phyloP scores from a whole-genome alignment of 2,113 vertebrate species.

The Thymallus thymallus region DNA sequence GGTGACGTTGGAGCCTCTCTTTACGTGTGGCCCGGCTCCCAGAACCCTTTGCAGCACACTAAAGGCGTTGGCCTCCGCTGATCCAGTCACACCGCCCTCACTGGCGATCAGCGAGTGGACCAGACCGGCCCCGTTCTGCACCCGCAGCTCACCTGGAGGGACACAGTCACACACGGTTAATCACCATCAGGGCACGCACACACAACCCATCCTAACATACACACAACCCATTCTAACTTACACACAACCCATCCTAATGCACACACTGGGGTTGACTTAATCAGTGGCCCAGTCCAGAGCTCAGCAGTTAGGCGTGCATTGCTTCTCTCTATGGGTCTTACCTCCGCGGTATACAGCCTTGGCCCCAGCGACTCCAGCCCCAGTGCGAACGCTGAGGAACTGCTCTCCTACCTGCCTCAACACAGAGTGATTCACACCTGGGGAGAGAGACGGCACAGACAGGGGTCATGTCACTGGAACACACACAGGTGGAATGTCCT shows the following conservation, averaged over 20 bases:
- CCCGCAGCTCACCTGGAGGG: constrained; percentile 73
- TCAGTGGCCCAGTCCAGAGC: too few species aligned
- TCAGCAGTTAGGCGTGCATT: too few species aligned
- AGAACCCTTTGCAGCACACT: constrained; percentile 85
- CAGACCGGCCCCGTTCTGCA: constrained; percentile 78
- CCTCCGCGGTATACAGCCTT: constrained; percentile 83
- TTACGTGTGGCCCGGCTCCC: constrained; percentile 85
- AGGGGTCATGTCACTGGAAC: background rate
- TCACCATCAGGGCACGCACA: background rate
- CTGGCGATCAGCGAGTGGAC: constrained; percentile 84
- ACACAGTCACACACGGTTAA: background rate
- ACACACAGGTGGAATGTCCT: background rate
- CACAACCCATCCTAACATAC: background rate
- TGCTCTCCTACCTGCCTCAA: constrained; percentile 86
- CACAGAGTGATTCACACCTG: constrained; percentile 84
- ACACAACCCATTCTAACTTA: background rate
- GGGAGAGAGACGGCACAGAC: background rate
- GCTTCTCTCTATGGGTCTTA: constrained; percentile 50
- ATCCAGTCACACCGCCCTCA: constrained; percentile 78
- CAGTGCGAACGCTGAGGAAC: constrained; percentile 79
- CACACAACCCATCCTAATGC: background rate
- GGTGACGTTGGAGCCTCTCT: constrained; percentile 80
- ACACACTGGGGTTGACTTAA: background rate
- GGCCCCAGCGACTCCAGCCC: constrained; percentile 70
- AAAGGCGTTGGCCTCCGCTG: constrained; percentile 80